Percentiles rank a stretch among this genome's conserved stretches.
Conservation (phyloP, 2,888 invertebrate genomes). For the Euclidia mi region DNA sequence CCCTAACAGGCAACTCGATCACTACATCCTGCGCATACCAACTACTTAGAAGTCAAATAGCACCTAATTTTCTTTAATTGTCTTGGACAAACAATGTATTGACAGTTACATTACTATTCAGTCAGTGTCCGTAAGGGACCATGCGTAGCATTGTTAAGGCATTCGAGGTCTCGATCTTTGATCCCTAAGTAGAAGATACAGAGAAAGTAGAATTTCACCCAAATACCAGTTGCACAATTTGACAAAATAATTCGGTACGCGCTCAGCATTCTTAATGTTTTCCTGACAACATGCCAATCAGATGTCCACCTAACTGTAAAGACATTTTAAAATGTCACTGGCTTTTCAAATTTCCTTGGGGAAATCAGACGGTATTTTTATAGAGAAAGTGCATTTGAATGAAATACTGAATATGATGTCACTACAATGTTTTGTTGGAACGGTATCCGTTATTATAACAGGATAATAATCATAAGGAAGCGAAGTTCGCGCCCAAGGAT, state of each 20-base stretch:
- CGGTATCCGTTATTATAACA: too few species aligned
- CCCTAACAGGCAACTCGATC: constrained; percentile 55
- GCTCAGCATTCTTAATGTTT: constrained; percentile 11
- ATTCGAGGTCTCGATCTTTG: constrained; percentile 67
- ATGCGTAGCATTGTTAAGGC: constrained; percentile 72
- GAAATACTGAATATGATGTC: too few species aligned
- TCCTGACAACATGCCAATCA: constrained; percentile 1
- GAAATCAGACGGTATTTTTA: too few species aligned
- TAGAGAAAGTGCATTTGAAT: too few species aligned
- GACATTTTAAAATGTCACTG: background rate
- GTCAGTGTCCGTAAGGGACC: constrained; percentile 62
- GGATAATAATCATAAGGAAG: too few species aligned
- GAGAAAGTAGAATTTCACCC: constrained; percentile 83
- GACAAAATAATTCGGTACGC: constrained; percentile 41
- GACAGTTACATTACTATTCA: constrained; percentile 77
- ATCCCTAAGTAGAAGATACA: constrained; percentile 69
- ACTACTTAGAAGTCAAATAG: constrained; percentile 43
- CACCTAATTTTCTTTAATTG: constrained; percentile 77
- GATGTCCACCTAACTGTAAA: background rate
- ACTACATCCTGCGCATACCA: constrained; percentile 61
- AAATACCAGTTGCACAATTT: constrained; percentile 60
- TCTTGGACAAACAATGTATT: constrained; percentile 58
- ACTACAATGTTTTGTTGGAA: too few species aligned
- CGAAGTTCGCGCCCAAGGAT: background rate
- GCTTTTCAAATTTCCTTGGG: background rate